phyloP scores from a whole-genome alignment of 2,888 invertebrate species.

The Seladonia tumulorum region DNA sequence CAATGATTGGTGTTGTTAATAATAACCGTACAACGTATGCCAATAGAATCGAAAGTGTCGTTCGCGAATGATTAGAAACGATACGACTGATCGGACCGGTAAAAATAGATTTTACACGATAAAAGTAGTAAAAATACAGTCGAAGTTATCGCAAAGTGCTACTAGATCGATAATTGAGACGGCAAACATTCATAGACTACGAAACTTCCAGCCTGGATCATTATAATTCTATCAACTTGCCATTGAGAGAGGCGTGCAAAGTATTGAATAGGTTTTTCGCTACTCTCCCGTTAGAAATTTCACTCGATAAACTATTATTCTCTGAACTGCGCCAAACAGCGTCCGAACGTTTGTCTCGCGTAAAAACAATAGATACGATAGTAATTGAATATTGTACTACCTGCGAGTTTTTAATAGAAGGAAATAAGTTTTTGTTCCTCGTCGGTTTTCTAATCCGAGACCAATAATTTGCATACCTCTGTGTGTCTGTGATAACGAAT shows the following conservation, averaged over 20 bases:
- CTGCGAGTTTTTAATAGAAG: not conserved
- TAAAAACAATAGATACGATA: not conserved
- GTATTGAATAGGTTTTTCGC: not conserved
- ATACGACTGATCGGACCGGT: constrained; percentile 20
- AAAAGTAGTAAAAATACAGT: constrained; percentile 52
- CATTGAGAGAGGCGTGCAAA: constrained; percentile 6
- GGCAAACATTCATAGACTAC: constrained; percentile 45
- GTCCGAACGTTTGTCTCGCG: not conserved
- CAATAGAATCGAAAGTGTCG: not conserved
- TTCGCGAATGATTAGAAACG: not conserved
- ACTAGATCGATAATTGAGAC: constrained; percentile 36
- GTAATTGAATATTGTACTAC: not conserved
- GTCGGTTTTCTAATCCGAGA: not conserved
- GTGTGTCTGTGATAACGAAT: constrained; percentile 25
- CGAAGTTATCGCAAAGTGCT: constrained; percentile 29
- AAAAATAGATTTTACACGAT: constrained; percentile 15
- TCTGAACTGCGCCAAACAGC: not conserved
- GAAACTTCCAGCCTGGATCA: constrained; percentile 29
- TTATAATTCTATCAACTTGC: constrained; percentile 22
- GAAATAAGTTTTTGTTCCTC: not conserved
- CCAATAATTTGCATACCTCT: constrained; percentile 3
- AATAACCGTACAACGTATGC: not conserved
- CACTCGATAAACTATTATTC: not conserved
- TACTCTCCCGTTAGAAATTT: not conserved
- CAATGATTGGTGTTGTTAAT: not conserved